These are phyloP conservation scores for Lacanobia oleracea DNA, from an alignment of 2,888 invertebrate genomes.

Conservation along the genomic window DNA sequence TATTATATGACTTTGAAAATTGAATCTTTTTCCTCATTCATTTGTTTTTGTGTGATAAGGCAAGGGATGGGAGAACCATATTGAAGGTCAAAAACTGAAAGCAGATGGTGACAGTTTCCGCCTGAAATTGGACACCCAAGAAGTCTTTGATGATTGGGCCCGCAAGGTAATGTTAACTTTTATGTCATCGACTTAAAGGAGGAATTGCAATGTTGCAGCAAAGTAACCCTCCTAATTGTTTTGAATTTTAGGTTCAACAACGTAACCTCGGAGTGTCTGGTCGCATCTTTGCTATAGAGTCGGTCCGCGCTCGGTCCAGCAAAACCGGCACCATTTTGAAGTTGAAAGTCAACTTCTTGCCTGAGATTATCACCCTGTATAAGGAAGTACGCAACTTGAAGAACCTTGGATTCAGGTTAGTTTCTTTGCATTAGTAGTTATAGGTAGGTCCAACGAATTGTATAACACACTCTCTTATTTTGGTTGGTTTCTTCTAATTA, in stretches of 20 bases:
- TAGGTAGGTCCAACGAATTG: no score
- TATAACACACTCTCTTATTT: not conserved
- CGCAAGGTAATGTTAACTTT: slow-evolving; percentile 91
- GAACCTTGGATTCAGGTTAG: slow-evolving; percentile 96
- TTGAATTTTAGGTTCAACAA: slow-evolving; percentile 93
- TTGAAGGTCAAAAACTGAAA: slow-evolving; percentile 99
- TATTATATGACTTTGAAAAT: not conserved
- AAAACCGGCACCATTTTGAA: slow-evolving; percentile 96
- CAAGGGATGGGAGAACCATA: slow-evolving; percentile 99
- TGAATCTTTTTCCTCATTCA: not conserved
- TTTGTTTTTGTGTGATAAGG: slow-evolving; percentile 82
- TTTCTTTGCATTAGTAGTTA: not conserved
- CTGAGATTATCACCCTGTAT: slow-evolving; percentile 99
- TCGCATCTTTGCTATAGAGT: slow-evolving; percentile 98
- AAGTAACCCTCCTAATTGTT: not conserved
- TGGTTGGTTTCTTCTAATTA: not conserved
- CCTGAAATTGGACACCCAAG: slow-evolving; percentile 98
- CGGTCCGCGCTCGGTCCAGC: slow-evolving; percentile 94
- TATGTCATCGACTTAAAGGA: not conserved
- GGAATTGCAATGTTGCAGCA: not conserved
- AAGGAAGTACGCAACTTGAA: slow-evolving; percentile 99
- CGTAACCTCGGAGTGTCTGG: slow-evolving; percentile 98
- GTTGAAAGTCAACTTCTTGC: slow-evolving; percentile 98
- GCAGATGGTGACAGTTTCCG: slow-evolving; percentile 99
- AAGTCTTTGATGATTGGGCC: slow-evolving; percentile 99